Evolutionary conservation across 1,140 invertebrate genomes (phyloP).

Genomic region (Drosophila kikkawai): DNA sequence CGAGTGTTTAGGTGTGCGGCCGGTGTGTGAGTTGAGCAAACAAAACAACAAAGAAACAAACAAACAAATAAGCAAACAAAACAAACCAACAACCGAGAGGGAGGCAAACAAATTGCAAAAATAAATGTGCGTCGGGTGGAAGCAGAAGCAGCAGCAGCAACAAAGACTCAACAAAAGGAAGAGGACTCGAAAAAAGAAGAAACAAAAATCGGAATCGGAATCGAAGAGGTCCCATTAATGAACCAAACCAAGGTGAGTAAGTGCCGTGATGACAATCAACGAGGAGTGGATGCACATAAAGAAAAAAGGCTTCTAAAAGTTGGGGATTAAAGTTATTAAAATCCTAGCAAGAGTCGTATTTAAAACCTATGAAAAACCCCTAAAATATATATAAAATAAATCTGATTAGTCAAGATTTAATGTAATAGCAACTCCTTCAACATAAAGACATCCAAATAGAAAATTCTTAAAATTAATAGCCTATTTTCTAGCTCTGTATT

Average conservation of each 20-base stretch:
- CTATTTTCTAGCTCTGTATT: not conserved
- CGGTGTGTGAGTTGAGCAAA: conserved; percentile 35
- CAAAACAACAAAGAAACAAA: conserved; percentile 19
- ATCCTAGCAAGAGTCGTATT: no score
- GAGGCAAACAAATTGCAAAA: conserved; percentile 60
- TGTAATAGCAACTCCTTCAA: not conserved
- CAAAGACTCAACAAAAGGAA: conserved; percentile 57
- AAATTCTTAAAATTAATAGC: no score
- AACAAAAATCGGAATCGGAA: conserved; percentile 48
- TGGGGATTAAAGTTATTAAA: not conserved
- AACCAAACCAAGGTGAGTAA: conserved; percentile 57
- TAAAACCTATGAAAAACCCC: not conserved
- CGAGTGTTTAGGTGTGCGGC: conserved; percentile 39
- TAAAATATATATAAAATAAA: not conserved
- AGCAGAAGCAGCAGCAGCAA: conserved; percentile 46
- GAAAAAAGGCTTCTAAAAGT: not conserved
- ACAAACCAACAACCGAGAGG: conserved; percentile 8
- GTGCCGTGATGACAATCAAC: conserved; percentile 28
- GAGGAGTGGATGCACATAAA: conserved; percentile 37
- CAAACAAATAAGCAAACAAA: conserved; percentile 37
- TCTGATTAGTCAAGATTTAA: not conserved
- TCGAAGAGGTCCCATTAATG: conserved; percentile 54
- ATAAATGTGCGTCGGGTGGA: conserved; percentile 67
- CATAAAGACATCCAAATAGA: no score
- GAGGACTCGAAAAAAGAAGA: conserved; percentile 64